Evolutionary conservation across 2,888 invertebrate genomes (phyloP).

Genomic region (Aplocera efformata): DNA sequence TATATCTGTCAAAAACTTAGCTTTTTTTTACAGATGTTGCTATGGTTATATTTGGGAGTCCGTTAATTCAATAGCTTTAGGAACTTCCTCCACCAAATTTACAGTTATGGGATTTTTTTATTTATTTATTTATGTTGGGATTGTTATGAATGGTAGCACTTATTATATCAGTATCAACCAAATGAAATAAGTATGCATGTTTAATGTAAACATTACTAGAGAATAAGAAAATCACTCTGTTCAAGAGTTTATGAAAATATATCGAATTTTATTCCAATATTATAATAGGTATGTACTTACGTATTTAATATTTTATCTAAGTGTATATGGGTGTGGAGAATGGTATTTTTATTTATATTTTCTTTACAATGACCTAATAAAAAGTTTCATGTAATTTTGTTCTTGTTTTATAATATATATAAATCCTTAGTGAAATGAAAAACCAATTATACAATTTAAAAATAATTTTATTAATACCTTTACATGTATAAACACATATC

Average conservation of each 20-base stretch:
- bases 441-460: conserved; percentile 28
- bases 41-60: too few species aligned
- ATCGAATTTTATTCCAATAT: conserved; percentile 69
- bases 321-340: conserved; percentile 64
- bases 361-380: conserved; percentile 77
- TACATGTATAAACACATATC: conserved; percentile 43
- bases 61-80: too few species aligned
- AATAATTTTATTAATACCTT: conserved; percentile 42
- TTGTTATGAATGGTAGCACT: too few species aligned
- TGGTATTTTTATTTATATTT: conserved; percentile 70
- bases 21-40: too few species aligned
- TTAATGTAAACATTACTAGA: conserved; percentile 39
- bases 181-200: too few species aligned
- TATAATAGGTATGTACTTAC: conserved; percentile 48
- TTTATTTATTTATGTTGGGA: too few species aligned
- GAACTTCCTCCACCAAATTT: too few species aligned
- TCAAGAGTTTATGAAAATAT: conserved; percentile 54
- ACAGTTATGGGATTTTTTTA: too few species aligned
- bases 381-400: conserved; percentile 63
- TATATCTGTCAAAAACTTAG: too few species aligned
- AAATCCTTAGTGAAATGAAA: conserved; percentile 44
- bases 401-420: conserved; percentile 35
- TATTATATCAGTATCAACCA: too few species aligned
- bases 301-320: conserved; percentile 66
- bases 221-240: conserved; percentile 42